These are phyloP conservation scores for Rhagonycha fulva DNA, from an alignment of 2,888 invertebrate genomes.

Conservation along the genomic window DNA sequence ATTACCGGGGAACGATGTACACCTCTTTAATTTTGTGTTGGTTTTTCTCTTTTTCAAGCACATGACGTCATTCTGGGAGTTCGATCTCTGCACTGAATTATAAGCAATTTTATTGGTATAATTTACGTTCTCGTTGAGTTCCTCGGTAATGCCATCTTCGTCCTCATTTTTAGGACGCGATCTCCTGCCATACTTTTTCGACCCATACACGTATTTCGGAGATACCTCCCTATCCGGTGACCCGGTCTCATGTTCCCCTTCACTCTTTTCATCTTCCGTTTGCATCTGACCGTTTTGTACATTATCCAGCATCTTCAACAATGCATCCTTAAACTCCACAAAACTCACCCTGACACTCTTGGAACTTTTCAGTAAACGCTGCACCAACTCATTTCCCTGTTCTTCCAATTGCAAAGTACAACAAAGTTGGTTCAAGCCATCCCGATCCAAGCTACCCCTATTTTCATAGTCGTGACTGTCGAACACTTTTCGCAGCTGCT, in stretches of 20 bases:
- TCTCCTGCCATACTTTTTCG: constrained; percentile 76
- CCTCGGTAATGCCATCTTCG: constrained; percentile 49
- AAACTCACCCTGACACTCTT: constrained; percentile 65
- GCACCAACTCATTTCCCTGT: constrained; percentile 66
- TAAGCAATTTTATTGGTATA: constrained; percentile 40
- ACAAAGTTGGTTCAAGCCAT: constrained; percentile 71
- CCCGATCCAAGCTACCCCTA: constrained; percentile 68
- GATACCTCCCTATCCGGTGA: constrained; percentile 73
- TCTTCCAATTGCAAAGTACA: constrained; percentile 79
- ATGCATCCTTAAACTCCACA: constrained; percentile 75
- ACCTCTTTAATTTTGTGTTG: constrained; percentile 59
- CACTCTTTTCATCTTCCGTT: neutral
- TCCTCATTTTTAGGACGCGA: constrained; percentile 64
- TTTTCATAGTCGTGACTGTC: constrained; percentile 76
- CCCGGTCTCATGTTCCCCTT: constrained; percentile 55
- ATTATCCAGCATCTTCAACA: constrained; percentile 70
- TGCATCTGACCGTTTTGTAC: constrained; percentile 42
- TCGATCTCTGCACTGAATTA: constrained; percentile 59
- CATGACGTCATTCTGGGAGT: constrained; percentile 61
- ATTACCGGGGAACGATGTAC: constrained; percentile 60
- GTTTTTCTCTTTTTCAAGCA: constrained; percentile 57
- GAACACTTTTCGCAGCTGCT: constrained; percentile 80
- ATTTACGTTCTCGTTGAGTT: constrained; percentile 50
- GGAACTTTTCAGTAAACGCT: constrained; percentile 60
- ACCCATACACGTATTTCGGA: constrained; percentile 73